Evolutionary conservation across 2,113 vertebrate genomes (phyloP).

Genomic region (Melanotaenia duboulayi): DNA sequence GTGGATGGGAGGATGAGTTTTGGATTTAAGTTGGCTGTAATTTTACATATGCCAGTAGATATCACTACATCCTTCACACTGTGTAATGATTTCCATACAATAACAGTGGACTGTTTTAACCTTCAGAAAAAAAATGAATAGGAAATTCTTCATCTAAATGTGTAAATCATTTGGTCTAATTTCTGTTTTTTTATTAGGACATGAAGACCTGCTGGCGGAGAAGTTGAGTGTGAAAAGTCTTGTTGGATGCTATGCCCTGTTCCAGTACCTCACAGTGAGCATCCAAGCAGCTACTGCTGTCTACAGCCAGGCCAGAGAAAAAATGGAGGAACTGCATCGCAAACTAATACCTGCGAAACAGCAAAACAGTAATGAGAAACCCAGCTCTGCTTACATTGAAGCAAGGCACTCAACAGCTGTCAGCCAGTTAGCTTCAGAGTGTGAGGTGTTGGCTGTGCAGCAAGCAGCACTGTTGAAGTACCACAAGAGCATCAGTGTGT

Average conservation of each 20-base stretch:
- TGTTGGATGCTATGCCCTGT: slow-evolving; percentile 89
- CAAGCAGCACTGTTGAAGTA: slow-evolving; percentile 85
- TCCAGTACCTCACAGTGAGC: slow-evolving; percentile 93
- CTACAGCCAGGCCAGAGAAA: slow-evolving; percentile 80
- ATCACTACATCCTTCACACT: too few species aligned
- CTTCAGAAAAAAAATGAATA: background rate
- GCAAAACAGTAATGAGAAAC: background rate
- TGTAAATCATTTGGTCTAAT: background rate
- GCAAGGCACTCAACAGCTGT: background rate
- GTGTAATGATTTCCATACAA: too few species aligned
- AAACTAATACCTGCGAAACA: slow-evolving; percentile 22
- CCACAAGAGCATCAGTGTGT: slow-evolving; percentile 83
- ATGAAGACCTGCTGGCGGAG: slow-evolving; percentile 39
- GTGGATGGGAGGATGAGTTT: too few species aligned
- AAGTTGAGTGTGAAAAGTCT: slow-evolving; percentile 76
- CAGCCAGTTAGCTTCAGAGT: slow-evolving; percentile 57
- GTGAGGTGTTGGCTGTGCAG: slow-evolving; percentile 85
- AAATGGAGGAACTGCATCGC: slow-evolving; percentile 62
- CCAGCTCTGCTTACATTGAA: background rate
- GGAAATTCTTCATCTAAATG: background rate
- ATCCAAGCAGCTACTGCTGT: slow-evolving; percentile 85
- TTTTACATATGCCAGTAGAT: too few species aligned
- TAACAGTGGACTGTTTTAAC: too few species aligned
- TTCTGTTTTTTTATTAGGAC: slow-evolving; percentile 19
- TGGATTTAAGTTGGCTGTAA: too few species aligned